Percentiles rank a stretch among this genome's conserved stretches.
Evolutionary conservation across 2,888 invertebrate genomes (phyloP).

Genomic region (Gastrophysa polygoni): DNA sequence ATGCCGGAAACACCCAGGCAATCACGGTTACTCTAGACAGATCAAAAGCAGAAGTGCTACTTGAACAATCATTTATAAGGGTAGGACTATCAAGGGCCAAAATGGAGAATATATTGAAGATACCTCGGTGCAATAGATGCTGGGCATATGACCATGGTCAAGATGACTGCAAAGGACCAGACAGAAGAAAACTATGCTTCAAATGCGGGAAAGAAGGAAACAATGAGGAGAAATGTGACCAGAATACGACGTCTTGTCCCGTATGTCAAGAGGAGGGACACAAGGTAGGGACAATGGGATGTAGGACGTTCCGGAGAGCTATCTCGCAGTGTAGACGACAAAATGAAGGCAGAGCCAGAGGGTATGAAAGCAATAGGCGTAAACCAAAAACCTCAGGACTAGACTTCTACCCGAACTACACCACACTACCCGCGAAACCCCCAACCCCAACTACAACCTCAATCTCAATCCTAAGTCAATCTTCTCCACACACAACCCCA

Average conservation of each 20-base stretch:
- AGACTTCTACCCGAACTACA: no score
- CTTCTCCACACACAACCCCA: no score
- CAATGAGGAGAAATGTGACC: background rate
- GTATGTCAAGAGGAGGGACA: background rate
- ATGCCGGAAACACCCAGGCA: background rate
- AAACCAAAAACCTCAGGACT: no score
- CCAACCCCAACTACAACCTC: no score
- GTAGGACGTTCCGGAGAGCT: background rate
- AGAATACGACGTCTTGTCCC: background rate
- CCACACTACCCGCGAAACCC: no score
- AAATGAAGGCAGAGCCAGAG: no score
- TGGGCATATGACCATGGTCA: constrained; percentile 13
- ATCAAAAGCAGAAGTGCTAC: background rate
- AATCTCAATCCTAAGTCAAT: no score
- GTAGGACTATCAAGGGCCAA: constrained; percentile 6
- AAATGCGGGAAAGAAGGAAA: constrained; percentile 15
- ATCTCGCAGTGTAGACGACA: background rate
- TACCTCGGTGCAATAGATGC: constrained; percentile 8
- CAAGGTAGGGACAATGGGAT: background rate
- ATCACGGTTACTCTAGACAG: background rate
- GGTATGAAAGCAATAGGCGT: no score
- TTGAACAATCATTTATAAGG: background rate
- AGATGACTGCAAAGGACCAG: background rate
- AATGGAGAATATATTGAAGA: background rate
- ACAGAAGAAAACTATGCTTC: constrained; percentile 11